These are phyloP conservation scores for Chroicocephalus ridibundus DNA, from an alignment of 2,113 vertebrate species.

Conservation along the genomic window DNA sequence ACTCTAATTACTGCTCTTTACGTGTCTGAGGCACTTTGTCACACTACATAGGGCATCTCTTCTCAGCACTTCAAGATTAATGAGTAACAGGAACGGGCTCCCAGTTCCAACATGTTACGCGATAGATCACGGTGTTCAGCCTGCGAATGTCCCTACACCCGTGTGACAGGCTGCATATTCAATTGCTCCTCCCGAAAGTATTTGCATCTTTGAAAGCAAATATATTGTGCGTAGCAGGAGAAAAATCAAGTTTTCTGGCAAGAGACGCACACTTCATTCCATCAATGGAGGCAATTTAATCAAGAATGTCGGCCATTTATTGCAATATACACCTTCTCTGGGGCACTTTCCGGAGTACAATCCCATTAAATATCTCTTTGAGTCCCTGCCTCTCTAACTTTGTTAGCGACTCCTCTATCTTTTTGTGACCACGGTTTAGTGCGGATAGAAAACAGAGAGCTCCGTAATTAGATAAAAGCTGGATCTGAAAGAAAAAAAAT, in stretches of 20 bases:
- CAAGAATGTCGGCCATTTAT: background rate
- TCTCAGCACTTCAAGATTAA: background rate
- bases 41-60: background rate
- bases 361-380: background rate
- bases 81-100: background rate
- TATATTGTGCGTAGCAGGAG: background rate
- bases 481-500: background rate
- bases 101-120: background rate
- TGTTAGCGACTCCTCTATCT: background rate
- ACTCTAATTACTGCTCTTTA: background rate
- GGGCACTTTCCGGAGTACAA: background rate
- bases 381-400: background rate
- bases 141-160: background rate
- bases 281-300: background rate
- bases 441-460: background rate
- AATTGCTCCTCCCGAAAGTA: background rate
- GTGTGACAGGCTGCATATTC: background rate
- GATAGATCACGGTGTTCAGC: background rate
- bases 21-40: background rate
- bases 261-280: background rate
- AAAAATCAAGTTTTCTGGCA: background rate
- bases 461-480: background rate
- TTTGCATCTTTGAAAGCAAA: constrained; percentile 13
- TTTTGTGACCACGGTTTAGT: background rate
- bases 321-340: background rate